Percentiles rank a stretch among this genome's conserved stretches.
phyloP scores from a whole-genome alignment of 1,140 invertebrate species.

The Drosophila pseudoobscura region DNA sequence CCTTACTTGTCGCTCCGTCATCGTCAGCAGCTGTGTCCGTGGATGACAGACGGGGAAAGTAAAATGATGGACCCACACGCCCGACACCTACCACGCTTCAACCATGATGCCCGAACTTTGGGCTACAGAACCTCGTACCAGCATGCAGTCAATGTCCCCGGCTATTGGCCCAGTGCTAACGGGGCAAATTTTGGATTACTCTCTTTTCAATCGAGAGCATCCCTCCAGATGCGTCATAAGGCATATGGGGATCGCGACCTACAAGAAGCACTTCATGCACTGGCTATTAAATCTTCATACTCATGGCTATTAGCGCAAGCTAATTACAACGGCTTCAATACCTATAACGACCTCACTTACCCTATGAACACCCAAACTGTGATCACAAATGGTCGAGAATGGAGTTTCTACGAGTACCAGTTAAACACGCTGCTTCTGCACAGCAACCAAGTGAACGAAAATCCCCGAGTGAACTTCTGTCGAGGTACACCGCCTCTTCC shows the following conservation, averaged over 20 bases:
- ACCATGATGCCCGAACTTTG: conserved; percentile 85
- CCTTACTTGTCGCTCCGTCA: conserved; percentile 88
- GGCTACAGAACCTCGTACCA: conserved; percentile 85
- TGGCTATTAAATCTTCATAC: conserved; percentile 91
- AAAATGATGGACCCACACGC: conserved; percentile 70
- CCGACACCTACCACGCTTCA: conserved; percentile 84
- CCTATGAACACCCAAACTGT: conserved; percentile 93
- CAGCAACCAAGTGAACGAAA: conserved; percentile 85
- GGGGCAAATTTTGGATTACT: conserved; percentile 89
- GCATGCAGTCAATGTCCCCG: conserved; percentile 90
- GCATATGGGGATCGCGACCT: conserved; percentile 84
- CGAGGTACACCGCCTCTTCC: conserved; percentile 89
- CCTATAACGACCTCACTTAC: conserved; percentile 93
- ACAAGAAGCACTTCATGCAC: conserved; percentile 87
- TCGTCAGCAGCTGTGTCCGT: conserved; percentile 86
- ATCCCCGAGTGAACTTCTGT: conserved; percentile 91
- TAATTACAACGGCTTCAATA: conserved; percentile 94
- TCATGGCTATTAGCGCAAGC: conserved; percentile 92
- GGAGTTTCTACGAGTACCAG: conserved; percentile 94
- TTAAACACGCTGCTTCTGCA: conserved; percentile 92
- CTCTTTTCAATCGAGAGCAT: conserved; percentile 88
- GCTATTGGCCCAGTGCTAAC: conserved; percentile 90
- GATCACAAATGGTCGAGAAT: conserved; percentile 92
- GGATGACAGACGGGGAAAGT: conserved; percentile 85
- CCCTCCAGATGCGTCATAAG: conserved; percentile 84